Evolutionary conservation across 1,140 invertebrate genomes (phyloP).

Genomic region (Eubasilissa regina): DNA sequence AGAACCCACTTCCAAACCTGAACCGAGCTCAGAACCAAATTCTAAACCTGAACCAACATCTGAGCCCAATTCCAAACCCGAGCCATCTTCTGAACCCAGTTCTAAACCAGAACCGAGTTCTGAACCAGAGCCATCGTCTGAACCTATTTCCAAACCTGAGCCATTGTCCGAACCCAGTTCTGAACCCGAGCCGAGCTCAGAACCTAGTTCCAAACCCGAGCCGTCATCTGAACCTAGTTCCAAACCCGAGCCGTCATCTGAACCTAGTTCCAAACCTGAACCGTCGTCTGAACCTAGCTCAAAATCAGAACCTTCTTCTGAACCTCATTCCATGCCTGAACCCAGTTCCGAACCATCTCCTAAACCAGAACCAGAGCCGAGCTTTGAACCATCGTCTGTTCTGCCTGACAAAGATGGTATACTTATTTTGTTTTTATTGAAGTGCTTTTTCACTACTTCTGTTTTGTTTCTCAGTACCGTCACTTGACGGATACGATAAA

Average conservation of each 20-base stretch:
- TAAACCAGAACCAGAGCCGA: conserved; percentile 65
- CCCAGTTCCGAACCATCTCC: conserved; percentile 66
- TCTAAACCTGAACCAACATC: conserved; percentile 59
- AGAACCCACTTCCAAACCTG: conserved; percentile 62
- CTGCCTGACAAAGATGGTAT: conserved; percentile 20
- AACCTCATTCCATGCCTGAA: conserved; percentile 63
- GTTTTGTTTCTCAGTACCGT: too few species aligned
- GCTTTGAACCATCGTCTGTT: conserved; percentile 35
- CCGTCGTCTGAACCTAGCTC: conserved; percentile 64
- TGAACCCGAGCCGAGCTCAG: conserved; percentile 62
- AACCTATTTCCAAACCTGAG: conserved; percentile 67
- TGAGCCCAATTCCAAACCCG: conserved; percentile 63
- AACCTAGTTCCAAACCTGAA: conserved; percentile 62
- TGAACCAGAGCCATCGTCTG: conserved; percentile 67
- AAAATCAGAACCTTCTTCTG: conserved; percentile 59
- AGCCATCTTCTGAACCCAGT: conserved; percentile 60
- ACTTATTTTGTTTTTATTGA: conserved; percentile 7
- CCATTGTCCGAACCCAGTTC: conserved; percentile 62
- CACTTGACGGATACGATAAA: too few species aligned
- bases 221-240: conserved; percentile 64
- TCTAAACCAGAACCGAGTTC: conserved; percentile 66
- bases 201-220: conserved; percentile 67
- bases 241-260: conserved; percentile 56
- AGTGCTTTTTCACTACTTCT: neutral
- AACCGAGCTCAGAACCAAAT: conserved; percentile 59